A percentile compares a stretch with the other conserved stretches of the same genome.
These are phyloP conservation scores for Tenthredo livida DNA, from an alignment of 2,888 invertebrate species.

Conservation along the genomic window DNA sequence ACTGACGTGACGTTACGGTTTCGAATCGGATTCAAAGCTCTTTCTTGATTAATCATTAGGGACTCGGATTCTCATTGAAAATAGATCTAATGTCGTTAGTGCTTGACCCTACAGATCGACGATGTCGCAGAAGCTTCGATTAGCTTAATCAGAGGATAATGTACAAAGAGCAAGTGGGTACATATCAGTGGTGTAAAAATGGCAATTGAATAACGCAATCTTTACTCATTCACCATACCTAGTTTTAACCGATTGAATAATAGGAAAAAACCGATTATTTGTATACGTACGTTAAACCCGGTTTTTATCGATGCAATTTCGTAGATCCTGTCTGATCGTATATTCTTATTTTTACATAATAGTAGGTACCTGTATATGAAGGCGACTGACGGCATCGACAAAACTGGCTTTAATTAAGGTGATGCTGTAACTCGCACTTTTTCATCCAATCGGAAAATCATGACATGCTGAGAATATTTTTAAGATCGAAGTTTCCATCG, in stretches of 20 bases:
- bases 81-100: background rate
- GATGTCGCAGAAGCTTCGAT: background rate
- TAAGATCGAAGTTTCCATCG: too few species aligned
- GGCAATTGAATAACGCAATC: background rate
- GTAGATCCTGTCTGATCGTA: background rate
- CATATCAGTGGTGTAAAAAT: constrained; percentile 7
- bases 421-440: too few species aligned
- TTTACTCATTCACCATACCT: background rate
- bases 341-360: background rate
- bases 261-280: background rate
- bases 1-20: background rate
- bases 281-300: background rate
- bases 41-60: background rate
- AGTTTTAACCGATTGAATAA: background rate
- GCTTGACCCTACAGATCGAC: background rate
- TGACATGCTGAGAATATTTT: too few species aligned
- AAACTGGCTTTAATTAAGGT: background rate
- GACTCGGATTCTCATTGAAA: background rate
- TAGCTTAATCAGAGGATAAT: constrained; percentile 32
- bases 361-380: background rate
- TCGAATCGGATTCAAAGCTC: background rate
- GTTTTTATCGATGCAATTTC: background rate
- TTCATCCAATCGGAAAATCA: too few species aligned
- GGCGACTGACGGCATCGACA: background rate
- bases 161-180: constrained; percentile 4